phyloP scores from a whole-genome alignment of 2,888 invertebrate genomes.

The Saturnia pavonia region DNA sequence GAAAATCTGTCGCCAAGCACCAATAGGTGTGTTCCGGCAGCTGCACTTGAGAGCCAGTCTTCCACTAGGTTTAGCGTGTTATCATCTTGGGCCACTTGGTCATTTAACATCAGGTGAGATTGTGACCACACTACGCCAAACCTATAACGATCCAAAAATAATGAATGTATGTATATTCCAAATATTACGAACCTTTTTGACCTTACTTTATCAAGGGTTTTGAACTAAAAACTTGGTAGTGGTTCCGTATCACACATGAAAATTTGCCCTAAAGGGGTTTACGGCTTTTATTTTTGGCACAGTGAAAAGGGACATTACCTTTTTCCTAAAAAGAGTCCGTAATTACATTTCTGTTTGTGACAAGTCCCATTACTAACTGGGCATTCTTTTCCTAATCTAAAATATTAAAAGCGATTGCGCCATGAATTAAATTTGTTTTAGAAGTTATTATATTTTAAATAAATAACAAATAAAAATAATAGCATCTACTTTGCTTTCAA shows the following conservation, averaged over 20 bases:
- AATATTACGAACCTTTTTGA: too few species aligned
- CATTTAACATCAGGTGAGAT: too few species aligned
- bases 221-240: neutral
- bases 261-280: neutral
- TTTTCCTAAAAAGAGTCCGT: neutral
- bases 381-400: neutral
- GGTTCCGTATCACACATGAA: neutral
- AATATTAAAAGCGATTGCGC: neutral
- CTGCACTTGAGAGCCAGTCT: too few species aligned
- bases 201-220: neutral
- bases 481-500: too few species aligned
- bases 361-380: neutral
- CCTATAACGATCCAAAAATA: too few species aligned
- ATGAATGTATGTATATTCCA: too few species aligned
- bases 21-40: too few species aligned
- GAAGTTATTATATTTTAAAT: neutral
- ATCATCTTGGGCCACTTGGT: too few species aligned
- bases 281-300: neutral
- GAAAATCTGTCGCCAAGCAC: too few species aligned
- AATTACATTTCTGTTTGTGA: slow-evolving; percentile 10
- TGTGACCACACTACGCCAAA: too few species aligned
- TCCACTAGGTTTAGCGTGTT: too few species aligned
- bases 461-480: too few species aligned
- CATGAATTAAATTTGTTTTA: neutral
- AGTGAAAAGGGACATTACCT: neutral